Evolutionary conservation across 2,888 invertebrate genomes (phyloP).

Genomic region (Physocephala rufipes): DNA sequence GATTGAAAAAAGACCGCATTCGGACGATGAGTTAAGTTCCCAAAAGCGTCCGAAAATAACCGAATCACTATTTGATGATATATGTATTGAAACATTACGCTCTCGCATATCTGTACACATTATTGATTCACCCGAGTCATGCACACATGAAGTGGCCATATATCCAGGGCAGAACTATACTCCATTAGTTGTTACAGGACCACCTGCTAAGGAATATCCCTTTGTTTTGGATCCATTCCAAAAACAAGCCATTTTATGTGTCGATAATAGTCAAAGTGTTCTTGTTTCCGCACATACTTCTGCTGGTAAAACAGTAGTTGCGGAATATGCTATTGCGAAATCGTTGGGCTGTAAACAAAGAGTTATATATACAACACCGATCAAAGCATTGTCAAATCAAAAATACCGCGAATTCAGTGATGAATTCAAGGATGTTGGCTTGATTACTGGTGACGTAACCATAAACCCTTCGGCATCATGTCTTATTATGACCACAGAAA

Average conservation of each 20-base stretch:
- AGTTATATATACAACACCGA: slow-evolving; percentile 99
- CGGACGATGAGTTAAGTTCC: slow-evolving; percentile 34
- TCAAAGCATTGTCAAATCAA: slow-evolving; percentile 98
- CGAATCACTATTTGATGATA: slow-evolving; percentile 60
- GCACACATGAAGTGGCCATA: slow-evolving; percentile 95
- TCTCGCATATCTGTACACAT: slow-evolving; percentile 88
- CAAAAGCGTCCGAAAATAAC: slow-evolving; percentile 51
- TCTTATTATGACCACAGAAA: slow-evolving; percentile 99
- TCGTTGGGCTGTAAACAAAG: slow-evolving; percentile 94
- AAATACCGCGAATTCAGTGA: slow-evolving; percentile 98
- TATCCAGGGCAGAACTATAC: slow-evolving; percentile 87
- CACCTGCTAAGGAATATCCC: slow-evolving; percentile 91
- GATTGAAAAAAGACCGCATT: slow-evolving; percentile 40
- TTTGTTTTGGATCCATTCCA: slow-evolving; percentile 98
- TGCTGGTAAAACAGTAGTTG: slow-evolving; percentile 99
- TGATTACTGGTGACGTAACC: slow-evolving; percentile 99
- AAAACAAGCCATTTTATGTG: slow-evolving; percentile 93
- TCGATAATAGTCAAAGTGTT: slow-evolving; percentile 98
- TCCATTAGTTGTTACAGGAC: slow-evolving; percentile 69
- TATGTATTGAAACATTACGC: slow-evolving; percentile 77
- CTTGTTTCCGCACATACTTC: slow-evolving; percentile 99
- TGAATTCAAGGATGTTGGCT: slow-evolving; percentile 96
- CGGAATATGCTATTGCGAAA: slow-evolving; percentile 96
- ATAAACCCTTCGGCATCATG: slow-evolving; percentile 98
- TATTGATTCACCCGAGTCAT: slow-evolving; percentile 90